A percentile compares a stretch with the other conserved stretches of the same genome.
Evolutionary conservation across 2,113 vertebrate genomes (phyloP).

Genomic region (Podocnemis expansa): DNA sequence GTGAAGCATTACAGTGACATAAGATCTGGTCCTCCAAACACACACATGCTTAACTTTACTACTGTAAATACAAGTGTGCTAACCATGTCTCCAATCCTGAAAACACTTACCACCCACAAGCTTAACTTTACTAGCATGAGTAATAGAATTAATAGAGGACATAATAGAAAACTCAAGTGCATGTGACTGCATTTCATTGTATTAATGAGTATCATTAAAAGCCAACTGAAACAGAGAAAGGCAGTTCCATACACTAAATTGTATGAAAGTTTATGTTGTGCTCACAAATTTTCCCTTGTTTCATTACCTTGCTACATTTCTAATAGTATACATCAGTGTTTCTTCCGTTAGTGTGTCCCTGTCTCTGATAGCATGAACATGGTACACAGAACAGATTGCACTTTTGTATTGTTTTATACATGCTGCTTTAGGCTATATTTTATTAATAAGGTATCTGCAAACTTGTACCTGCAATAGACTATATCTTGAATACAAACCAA

Average conservation of each 20-base stretch:
- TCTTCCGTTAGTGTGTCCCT: background rate
- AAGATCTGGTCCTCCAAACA: too few relatives aligned
- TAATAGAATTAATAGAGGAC: background rate
- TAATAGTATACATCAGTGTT: background rate
- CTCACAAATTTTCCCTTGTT: background rate
- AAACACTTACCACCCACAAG: accelerated
- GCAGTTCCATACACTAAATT: background rate
- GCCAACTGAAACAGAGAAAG: constrained; percentile 7
- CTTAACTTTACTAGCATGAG: background rate
- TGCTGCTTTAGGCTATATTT: background rate
- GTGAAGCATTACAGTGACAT: too few relatives aligned
- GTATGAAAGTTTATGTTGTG: constrained; percentile 14
- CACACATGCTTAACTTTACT: too few relatives aligned
- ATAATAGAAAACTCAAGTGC: background rate
- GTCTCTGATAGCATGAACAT: background rate
- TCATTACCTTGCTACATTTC: background rate
- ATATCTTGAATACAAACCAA: background rate
- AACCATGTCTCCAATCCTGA: background rate
- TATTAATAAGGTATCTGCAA: background rate
- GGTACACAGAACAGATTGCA: background rate
- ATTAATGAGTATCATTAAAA: background rate
- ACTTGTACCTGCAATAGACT: background rate
- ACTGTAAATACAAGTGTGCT: too few relatives aligned
- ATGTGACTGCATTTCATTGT: background rate
- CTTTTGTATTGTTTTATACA: background rate